Evolutionary conservation across 2,113 vertebrate genomes (phyloP), one percentile per base, ranked within the genome.

Genomic region (Corydoras maculifer): DNA sequence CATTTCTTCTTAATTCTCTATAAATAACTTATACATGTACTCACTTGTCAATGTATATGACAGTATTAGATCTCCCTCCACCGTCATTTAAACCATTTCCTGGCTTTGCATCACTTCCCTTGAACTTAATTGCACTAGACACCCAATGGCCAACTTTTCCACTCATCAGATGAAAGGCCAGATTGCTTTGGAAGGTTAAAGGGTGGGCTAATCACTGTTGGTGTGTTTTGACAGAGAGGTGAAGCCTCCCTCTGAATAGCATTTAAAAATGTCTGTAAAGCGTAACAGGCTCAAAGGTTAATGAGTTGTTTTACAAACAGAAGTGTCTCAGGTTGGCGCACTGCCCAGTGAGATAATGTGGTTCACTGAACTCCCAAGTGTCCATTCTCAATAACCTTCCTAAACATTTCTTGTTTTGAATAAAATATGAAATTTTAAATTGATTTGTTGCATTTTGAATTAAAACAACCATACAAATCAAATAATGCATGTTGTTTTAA

Each of bases 201-300:
- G 68, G 68, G 32, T 70, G 62, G 57, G 64, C 63, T 62, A 62
- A 67, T 67, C 69, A 66, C 59, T 62, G 48, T 58, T 51, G 12
- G 50, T 15, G 50, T 58, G 74, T 60, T 3, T 48, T 61, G 63
- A 60, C 35, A 10, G 58, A 31, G 49, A 48, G 13, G 51, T 35
- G 31, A 61, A 13, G 68, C 62, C 51, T 57, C 74, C 18, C 58
- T 66, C 58, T 2, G 13, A 61, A 61, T 62, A 71, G 65, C 64
- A 67, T 76, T 76, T 76, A 71, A 76, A 67, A 68, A 12, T 71
- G 68, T 62, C 62, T 71, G 69, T 60, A 76, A 67, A 62, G 31
- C 25, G 25, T 25, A 76, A 76, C 35, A 29, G 62, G 62, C 63
- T 48, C 32, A 71, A 76, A 76, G 74, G 74, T 76, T 76, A 76